Evolutionary conservation across 2,888 invertebrate genomes (phyloP), one percentile per base, ranked within the genome.

Genomic region (Conomelus anceps): DNA sequence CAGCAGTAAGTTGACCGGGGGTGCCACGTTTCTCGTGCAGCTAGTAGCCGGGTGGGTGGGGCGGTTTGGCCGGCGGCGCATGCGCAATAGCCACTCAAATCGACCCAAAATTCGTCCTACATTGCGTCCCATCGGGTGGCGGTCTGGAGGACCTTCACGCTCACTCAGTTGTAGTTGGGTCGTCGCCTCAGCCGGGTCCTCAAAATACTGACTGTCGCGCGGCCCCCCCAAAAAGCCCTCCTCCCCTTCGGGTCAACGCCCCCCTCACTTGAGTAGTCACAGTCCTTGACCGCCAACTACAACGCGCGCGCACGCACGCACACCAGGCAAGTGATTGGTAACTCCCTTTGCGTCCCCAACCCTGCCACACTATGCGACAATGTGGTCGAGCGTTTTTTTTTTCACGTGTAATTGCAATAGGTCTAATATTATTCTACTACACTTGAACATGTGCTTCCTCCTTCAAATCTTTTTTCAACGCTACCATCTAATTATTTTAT

Each of bases 41-140:
- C 23, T 22, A 22, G 87, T n/a, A 17, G 34, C 20, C 6, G 88
- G 88, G 88, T 23, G 88, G 63, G 88, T 88, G 29, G 26, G 26
- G 87, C 87, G 3, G 86, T 22, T 23, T 23, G 86, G 22, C 86
- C 9, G 9, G n/a, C 26, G 9, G 22, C 41, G 84, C 84, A 84
- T 41, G 88, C 88, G 84, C 88, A 23, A 22, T 20, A 23, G 13
- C 22, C 24, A 24, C 29, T 26, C 26, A 86, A 86, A 86, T 86
- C 86, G 86, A 86, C 86, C 86, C 86, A 20, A 86, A 86, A 86
- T 22, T 86, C 86, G 86, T 29, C 86, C 86, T 86, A 86, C 23
- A 86, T 86, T 86, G 63, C 63, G n/a, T n/a, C 63, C 63, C 7
- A 20, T 63, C 11, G 11, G n/a, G n/a, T 3, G n/a, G n/a, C 3